Conservation (phyloP, 2,113 vertebrate species). For the Nansenia antarctica region DNA sequence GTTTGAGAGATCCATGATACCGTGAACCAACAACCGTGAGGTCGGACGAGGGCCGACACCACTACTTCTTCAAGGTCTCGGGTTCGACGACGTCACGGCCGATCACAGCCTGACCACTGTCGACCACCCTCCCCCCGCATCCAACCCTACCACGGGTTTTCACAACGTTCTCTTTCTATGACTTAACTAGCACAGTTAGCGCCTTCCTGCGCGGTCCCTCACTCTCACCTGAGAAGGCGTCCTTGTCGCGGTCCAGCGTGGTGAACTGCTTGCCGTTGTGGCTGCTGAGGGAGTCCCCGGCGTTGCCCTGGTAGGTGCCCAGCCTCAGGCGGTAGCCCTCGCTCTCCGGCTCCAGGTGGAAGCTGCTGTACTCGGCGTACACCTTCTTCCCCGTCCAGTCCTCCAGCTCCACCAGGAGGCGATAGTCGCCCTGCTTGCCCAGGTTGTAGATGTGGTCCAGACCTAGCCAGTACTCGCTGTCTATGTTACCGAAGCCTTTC, state of each 20-base stretch:
- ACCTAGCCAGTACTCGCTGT: slow-evolving; percentile 95
- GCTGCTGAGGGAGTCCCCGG: slow-evolving; percentile 93
- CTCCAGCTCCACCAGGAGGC: slow-evolving; percentile 92
- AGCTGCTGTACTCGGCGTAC: slow-evolving; percentile 96
- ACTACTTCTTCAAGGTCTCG: no score
- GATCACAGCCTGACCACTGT: no score
- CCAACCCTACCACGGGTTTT: no score
- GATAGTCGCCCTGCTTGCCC: slow-evolving; percentile 93
- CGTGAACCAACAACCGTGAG: no score
- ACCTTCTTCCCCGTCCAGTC: slow-evolving; percentile 98
- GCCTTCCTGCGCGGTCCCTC: no score
- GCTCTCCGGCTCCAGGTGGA: slow-evolving; percentile 88
- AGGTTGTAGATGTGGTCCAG: slow-evolving; percentile 93
- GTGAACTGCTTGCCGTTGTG: slow-evolving; percentile 98
- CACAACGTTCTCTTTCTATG: no score
- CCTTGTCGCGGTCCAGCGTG: slow-evolving; percentile 94
- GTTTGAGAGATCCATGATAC: background rate
- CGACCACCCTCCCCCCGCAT: no score
- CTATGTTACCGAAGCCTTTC: slow-evolving; percentile 98
- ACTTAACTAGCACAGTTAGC: no score
- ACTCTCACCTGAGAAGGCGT: slow-evolving; percentile 92
- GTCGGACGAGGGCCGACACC: no score
- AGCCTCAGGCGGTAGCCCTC: slow-evolving; percentile 90
- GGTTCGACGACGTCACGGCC: no score
- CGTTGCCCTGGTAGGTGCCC: slow-evolving; percentile 95